Base-by-base conservation (phyloP, 1,140 invertebrate species). In the Helicoverpa zea region DNA sequence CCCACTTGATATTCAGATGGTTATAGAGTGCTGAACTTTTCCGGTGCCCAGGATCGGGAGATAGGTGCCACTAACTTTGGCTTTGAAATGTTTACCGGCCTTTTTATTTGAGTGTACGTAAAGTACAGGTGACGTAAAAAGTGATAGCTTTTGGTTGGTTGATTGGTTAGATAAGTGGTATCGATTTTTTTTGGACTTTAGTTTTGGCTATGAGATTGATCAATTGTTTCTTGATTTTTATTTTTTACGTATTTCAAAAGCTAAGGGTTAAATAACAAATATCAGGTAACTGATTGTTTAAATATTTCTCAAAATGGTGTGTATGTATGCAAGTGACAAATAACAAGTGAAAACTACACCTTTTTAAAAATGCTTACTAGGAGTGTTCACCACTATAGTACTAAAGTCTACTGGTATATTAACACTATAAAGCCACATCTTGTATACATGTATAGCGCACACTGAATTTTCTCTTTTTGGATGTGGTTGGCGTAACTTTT, bases 1-100 rank as follows among this genome's bases (percentile, higher is more conserved):
- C 78, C 82, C 82, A 85, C 86, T 87, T 85, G 83, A 84, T 87
- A 87, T 87, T 85, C 86, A 82, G 79, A 85, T 85, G 86, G 84
- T 83, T 87, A 87, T 85, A 84, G 82, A 85, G 84, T 85, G 82
- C 81, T 70, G 75, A 85, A 83, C 79, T 83, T 80, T 83, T 74
- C 80, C 72, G 79, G 49, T 76, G 47, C 43, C 14, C 51, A 35
- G 54, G 64, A 64, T 73, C 73, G 64, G 72, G 66, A 77, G 81
- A 79, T 82, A 52, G 68, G 81, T 66, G 63, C 9, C 47, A 78
- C 61, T 66, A 66, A 78, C 75, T 78, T 66, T 66, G n/a, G 29
- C 75, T 78, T 78, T 54, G 75, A 54, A 66, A 78, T 78, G 61
- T 78, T 78, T 78, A 66, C 51, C 18, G 23, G n/a, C 23, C 49